phyloP scores from a whole-genome alignment of 2,888 invertebrate genomes.

The Lissocephala sabroskyi region DNA sequence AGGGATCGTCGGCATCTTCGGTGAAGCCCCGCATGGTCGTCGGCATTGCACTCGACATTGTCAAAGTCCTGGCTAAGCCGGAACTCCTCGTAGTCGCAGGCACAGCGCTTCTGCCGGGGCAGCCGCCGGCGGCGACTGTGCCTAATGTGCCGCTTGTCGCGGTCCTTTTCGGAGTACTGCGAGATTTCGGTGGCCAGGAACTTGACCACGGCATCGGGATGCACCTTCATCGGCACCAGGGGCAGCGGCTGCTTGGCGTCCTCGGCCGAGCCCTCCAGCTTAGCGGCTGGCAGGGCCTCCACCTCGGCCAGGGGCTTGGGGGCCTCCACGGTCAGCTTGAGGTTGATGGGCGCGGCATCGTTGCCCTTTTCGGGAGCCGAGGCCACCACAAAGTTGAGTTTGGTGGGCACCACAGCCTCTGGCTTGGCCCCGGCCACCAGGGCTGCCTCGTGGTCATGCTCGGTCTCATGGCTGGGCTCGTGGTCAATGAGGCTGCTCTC shows the following conservation, averaged over 20 bases:
- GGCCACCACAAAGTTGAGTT: no score
- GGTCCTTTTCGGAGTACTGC: conserved; percentile 20
- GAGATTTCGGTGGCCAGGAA: conserved; percentile 35
- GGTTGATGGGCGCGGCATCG: neutral
- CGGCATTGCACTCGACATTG: conserved; percentile 9
- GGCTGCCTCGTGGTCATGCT: neutral
- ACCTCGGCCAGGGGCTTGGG: neutral
- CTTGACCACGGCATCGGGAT: conserved; percentile 39
- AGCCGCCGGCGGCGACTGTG: conserved; percentile 8
- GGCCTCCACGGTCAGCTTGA: neutral
- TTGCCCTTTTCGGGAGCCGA: no score
- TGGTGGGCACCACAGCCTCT: no score
- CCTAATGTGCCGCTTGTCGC: conserved; percentile 27
- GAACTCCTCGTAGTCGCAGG: conserved; percentile 12
- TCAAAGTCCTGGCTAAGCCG: conserved; percentile 10
- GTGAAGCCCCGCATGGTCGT: neutral
- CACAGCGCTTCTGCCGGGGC: conserved; percentile 7
- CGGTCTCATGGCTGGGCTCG: neutral
- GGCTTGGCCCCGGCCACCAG: neutral
- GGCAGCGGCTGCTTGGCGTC: neutral
- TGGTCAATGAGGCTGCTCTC: no score
- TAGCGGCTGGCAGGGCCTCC: neutral
- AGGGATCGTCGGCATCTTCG: conserved; percentile 10
- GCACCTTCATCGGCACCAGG: neutral
- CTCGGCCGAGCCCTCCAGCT: neutral